Percentiles rank a stretch among this genome's conserved stretches.
phyloP scores from a whole-genome alignment of 2,113 vertebrate species.

The Pluvialis apricaria region DNA sequence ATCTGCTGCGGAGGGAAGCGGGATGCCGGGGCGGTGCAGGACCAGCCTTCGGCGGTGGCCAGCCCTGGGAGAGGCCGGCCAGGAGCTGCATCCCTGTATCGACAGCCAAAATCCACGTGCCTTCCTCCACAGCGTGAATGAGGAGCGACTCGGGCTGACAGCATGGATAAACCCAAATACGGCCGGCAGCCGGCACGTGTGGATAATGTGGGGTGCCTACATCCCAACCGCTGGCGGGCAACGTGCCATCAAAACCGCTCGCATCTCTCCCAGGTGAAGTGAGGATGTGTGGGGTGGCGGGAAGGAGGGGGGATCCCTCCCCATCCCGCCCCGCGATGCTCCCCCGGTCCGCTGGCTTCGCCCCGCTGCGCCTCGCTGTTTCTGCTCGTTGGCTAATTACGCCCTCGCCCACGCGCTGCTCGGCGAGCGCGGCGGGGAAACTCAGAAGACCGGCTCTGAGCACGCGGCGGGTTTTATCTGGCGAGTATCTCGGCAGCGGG shows the following conservation, averaged over 20 bases:
- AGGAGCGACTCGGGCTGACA: background rate
- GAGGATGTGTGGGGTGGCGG: rapidly evolving
- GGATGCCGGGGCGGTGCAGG: background rate
- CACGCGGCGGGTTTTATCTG: background rate
- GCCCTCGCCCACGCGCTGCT: background rate
- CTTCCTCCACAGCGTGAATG: background rate
- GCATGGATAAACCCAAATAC: background rate
- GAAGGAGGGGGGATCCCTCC: background rate
- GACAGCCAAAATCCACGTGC: background rate
- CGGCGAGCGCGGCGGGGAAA: background rate
- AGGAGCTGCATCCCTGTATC: background rate
- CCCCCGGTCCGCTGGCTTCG: background rate
- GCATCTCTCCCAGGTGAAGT: background rate
- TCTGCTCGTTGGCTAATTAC: background rate
- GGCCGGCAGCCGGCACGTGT: rapidly evolving
- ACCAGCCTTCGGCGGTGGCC: background rate
- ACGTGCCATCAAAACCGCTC: rapidly evolving
- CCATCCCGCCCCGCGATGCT: background rate
- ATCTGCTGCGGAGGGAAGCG: background rate
- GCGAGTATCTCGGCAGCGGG: background rate
- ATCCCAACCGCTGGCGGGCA: rapidly evolving
- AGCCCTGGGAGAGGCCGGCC: background rate
- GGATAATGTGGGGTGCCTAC: background rate
- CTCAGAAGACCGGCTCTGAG: background rate
- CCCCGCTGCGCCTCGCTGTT: background rate